Percentiles rank a stretch among this genome's conserved stretches.
Conservation (phyloP, 2,888 invertebrate species). For the Acrobasis consociella region DNA sequence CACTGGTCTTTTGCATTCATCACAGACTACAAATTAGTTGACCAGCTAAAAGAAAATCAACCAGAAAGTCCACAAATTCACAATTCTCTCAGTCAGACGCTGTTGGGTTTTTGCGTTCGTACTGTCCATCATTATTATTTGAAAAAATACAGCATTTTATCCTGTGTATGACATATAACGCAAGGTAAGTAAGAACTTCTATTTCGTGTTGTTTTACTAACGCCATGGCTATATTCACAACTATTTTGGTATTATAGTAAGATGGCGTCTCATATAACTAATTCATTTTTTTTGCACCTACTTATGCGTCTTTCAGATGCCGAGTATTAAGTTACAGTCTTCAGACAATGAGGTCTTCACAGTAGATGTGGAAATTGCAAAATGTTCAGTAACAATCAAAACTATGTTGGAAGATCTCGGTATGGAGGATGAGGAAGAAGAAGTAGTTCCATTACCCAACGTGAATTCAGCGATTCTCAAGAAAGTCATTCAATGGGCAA, state of each 20-base stretch:
- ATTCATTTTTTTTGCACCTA: constrained; percentile 34
- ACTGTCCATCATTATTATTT: neutral
- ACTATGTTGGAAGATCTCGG: constrained; percentile 98
- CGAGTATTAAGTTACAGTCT: constrained; percentile 96
- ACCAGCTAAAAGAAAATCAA: no score
- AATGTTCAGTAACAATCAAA: constrained; percentile 98
- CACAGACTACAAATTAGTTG: no score
- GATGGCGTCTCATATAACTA: constrained; percentile 37
- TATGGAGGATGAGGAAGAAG: constrained; percentile 96
- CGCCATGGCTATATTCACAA: neutral
- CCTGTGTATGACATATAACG: constrained; percentile 1
- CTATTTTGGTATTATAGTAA: constrained; percentile 31
- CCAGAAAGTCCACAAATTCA: neutral
- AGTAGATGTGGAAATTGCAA: constrained; percentile 98
- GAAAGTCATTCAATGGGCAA: constrained; percentile 97
- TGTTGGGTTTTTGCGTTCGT: neutral
- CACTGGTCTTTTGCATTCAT: no score
- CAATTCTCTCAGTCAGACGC: neutral
- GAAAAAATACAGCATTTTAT: neutral
- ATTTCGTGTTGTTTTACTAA: no score
- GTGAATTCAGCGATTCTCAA: constrained; percentile 98
- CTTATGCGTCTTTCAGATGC: constrained; percentile 86
- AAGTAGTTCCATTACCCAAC: constrained; percentile 97
- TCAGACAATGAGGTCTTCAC: constrained; percentile 98
- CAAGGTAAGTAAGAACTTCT: neutral